phyloP scores from a whole-genome alignment of 2,888 invertebrate species.

The Tribolium freemani region DNA sequence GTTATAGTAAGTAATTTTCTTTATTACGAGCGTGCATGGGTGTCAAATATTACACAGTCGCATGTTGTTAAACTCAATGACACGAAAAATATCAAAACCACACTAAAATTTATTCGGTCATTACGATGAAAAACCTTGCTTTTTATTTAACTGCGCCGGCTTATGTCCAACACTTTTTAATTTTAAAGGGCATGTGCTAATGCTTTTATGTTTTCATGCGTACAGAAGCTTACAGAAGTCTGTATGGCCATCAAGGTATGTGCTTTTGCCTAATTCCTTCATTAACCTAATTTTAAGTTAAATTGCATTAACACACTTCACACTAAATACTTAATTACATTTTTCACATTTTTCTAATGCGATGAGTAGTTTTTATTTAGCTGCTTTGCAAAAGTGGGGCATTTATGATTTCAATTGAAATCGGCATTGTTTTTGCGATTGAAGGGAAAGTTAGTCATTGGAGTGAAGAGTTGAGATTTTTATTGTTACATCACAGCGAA shows the following conservation, averaged over 20 bases:
- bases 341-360: neutral
- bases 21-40: slow-evolving; percentile 32
- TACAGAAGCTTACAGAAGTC: slow-evolving; percentile 94
- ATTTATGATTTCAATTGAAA: neutral
- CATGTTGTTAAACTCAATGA: neutral
- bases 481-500: neutral
- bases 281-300: slow-evolving; percentile 15
- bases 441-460: slow-evolving; percentile 2
- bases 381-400: neutral
- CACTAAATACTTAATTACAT: neutral
- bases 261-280: slow-evolving; percentile 50
- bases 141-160: slow-evolving; percentile 6
- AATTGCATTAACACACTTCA: neutral
- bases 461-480: neutral
- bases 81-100: neutral
- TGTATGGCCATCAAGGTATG: slow-evolving; percentile 93
- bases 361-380: neutral
- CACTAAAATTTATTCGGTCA: neutral
- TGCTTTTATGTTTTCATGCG: slow-evolving; percentile 73
- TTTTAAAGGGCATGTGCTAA: slow-evolving; percentile 50
- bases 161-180: neutral
- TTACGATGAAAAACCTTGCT: slow-evolving; percentile 5
- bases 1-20: slow-evolving; percentile 53
- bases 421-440: neutral
- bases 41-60: neutral